Evolutionary conservation across 2,888 invertebrate species (phyloP).

Genomic region (Congeria kusceri): DNA sequence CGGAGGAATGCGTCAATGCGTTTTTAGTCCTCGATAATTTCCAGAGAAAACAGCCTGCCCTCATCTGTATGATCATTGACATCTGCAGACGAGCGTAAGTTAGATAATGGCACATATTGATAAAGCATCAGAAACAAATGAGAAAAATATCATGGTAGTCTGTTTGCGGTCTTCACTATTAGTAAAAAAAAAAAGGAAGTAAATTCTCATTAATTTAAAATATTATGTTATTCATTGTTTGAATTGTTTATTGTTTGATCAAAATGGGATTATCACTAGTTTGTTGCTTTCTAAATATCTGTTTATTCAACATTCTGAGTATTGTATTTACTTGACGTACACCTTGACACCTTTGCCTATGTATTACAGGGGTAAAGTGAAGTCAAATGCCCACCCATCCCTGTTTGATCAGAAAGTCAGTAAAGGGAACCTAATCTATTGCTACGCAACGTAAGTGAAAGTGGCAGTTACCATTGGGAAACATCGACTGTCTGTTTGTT

Average conservation of each 20-base stretch:
- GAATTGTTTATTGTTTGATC: no score
- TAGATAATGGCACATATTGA: no score
- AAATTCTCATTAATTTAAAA: no score
- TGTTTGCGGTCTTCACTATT: no score
- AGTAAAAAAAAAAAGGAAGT: no score
- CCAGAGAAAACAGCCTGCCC: slow-evolving; percentile 81
- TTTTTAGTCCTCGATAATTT: slow-evolving; percentile 80
- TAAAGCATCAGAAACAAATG: no score
- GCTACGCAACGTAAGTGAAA: slow-evolving; percentile 78
- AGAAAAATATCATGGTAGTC: no score
- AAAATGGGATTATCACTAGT: no score
- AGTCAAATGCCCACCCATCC: slow-evolving; percentile 19
- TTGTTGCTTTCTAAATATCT: not conserved
- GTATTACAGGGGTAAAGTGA: slow-evolving; percentile 38
- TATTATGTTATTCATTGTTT: no score
- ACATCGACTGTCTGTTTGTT: not conserved
- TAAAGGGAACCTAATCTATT: slow-evolving; percentile 73
- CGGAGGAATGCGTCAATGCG: slow-evolving; percentile 82
- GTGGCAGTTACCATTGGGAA: no score
- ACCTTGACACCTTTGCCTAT: not conserved
- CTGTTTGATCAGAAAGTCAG: slow-evolving; percentile 12
- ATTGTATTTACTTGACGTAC: not conserved
- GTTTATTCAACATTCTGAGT: not conserved
- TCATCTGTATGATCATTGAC: slow-evolving; percentile 85
- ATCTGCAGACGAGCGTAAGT: slow-evolving; percentile 84